A percentile compares a stretch with the other conserved stretches of the same genome.
phyloP scores from a whole-genome alignment of 2,113 vertebrate species.

The Corythaixoides concolor region DNA sequence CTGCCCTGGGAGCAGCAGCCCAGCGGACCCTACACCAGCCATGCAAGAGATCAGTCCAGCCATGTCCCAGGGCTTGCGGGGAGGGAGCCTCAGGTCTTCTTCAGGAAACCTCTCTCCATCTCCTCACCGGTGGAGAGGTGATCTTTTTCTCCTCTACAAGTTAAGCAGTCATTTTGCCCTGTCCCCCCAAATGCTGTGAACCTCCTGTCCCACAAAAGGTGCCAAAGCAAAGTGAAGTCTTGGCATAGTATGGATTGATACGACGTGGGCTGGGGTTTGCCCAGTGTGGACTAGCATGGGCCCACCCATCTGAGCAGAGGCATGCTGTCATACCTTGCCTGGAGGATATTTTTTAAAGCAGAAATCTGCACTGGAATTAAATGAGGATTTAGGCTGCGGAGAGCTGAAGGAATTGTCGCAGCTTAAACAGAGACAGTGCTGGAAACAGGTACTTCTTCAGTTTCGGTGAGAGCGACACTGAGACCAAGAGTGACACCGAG shows the following conservation, averaged over 20 bases:
- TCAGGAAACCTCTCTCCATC: neutral
- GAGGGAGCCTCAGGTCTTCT: neutral
- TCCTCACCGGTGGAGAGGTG: neutral
- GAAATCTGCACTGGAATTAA: neutral
- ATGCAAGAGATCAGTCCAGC: neutral
- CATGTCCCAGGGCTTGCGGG: neutral
- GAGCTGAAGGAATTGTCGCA: neutral
- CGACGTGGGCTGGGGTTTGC: neutral
- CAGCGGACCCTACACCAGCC: neutral
- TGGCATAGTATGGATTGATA: neutral
- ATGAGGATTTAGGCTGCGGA: neutral
- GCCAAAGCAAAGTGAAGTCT: neutral
- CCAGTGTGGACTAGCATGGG: neutral
- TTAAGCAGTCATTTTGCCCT: neutral
- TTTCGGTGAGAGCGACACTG: neutral
- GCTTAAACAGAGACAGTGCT: neutral
- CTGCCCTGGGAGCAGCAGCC: fast-evolving
- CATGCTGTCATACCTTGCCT: neutral
- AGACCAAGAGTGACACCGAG: neutral
- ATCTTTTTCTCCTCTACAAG: neutral
- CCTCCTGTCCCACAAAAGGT: neutral
- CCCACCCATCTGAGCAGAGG: neutral
- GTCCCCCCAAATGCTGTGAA: fast-evolving
- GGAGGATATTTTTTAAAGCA: neutral
- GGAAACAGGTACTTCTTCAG: neutral